A percentile compares a stretch with the other conserved stretches of the same genome.
phyloP scores from a whole-genome alignment of 2,113 vertebrate genomes.

The Ictalurus furcatus region DNA sequence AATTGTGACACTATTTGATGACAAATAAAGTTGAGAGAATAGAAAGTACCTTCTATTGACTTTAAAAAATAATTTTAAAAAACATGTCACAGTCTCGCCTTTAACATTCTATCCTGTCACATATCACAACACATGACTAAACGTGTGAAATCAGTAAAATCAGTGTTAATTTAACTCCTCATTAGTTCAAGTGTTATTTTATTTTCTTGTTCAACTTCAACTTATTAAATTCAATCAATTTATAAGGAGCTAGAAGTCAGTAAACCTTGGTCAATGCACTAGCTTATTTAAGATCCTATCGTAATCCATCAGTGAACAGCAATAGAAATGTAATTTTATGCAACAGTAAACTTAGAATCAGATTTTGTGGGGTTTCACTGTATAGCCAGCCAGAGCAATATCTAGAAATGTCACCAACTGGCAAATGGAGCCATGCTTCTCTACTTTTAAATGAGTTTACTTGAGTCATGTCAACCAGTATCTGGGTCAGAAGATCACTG shows the following conservation, averaged over 20 bases:
- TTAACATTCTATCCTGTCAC: background rate
- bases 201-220: background rate
- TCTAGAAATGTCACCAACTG: conserved; percentile 36
- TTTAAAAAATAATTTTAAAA: background rate
- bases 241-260: background rate
- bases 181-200: conserved; percentile 11
- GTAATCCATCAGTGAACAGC: conserved; percentile 19
- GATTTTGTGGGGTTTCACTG: background rate
- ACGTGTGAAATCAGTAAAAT: conserved; percentile 10
- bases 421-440: conserved; percentile 18
- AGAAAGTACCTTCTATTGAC: background rate
- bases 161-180: conserved; percentile 23
- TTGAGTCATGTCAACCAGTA: background rate
- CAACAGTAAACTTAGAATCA: conserved; percentile 22
- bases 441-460: conserved; percentile 28
- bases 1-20: background rate
- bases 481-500: conserved; percentile 13
- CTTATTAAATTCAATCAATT: background rate
- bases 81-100: background rate
- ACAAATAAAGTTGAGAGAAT: background rate
- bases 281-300: background rate
- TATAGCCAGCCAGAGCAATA: conserved; percentile 14
- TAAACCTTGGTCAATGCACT: conserved; percentile 9
- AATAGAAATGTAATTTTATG: conserved; percentile 28
- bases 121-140: background rate